phyloP scores from a whole-genome alignment of 2,113 vertebrate species.

The Silurus glanis region DNA sequence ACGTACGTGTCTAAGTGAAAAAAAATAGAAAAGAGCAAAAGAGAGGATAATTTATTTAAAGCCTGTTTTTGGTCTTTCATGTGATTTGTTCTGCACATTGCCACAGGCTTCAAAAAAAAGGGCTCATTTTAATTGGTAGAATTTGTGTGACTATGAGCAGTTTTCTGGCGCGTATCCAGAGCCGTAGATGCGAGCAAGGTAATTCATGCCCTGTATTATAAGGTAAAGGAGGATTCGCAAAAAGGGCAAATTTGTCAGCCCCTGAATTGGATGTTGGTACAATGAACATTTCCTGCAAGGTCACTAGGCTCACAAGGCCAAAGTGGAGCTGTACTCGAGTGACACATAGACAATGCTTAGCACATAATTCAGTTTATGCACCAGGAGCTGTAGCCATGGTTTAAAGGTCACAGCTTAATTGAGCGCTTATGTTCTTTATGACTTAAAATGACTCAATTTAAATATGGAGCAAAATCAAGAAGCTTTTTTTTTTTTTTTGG shows the following conservation, averaged over 20 bases:
- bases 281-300: slow-evolving; percentile 28
- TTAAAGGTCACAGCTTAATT: not conserved
- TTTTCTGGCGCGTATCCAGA: slow-evolving; percentile 6
- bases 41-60: not conserved
- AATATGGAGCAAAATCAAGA: not conserved
- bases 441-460: not conserved
- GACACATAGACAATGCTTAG: slow-evolving; percentile 24
- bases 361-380: not conserved
- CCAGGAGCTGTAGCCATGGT: not conserved
- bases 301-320: slow-evolving; percentile 13
- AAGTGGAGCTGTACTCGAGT: not conserved
- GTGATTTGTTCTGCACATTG: not conserved
- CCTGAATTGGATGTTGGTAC: slow-evolving; percentile 9
- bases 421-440: not conserved
- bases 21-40: not conserved
- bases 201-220: not conserved
- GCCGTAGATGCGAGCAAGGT: not conserved
- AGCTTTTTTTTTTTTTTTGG: not conserved
- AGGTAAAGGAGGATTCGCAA: slow-evolving; percentile 6
- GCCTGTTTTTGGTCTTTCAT: not conserved
- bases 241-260: slow-evolving; percentile 13
- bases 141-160: slow-evolving; percentile 9
- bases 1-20: not conserved
- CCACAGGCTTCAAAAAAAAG: not conserved
- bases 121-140: not conserved